These are phyloP conservation scores for Echinops telfairi DNA, from an alignment of 2,113 vertebrate species.

Conservation along the genomic window DNA sequence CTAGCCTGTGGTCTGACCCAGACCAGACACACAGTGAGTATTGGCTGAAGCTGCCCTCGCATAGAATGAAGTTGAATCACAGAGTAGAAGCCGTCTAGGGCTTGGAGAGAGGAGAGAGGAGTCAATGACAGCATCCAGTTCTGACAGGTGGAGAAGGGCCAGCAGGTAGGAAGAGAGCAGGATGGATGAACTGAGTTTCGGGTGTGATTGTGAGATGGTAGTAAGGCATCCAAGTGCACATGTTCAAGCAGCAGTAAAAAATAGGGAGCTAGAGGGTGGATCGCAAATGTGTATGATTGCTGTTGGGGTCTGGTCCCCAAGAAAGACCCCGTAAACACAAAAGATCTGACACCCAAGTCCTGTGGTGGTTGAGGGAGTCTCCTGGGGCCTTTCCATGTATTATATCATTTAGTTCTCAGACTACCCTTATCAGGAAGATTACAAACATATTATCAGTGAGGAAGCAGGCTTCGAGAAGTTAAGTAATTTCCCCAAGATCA, in stretches of 20 bases:
- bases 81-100: background rate
- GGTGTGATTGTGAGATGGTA: background rate
- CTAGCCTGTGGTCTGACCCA: background rate
- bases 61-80: background rate
- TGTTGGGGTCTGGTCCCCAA: background rate
- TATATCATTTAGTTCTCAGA: conserved; percentile 29
- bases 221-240: background rate
- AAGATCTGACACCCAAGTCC: background rate
- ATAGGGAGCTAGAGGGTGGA: background rate
- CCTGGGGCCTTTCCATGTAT: background rate
- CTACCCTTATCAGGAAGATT: background rate
- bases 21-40: background rate
- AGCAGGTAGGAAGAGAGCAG: background rate
- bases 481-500: conserved; percentile 3
- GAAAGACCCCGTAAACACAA: background rate
- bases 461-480: conserved; percentile 2
- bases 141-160: background rate
- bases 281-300: background rate
- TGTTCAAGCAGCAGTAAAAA: background rate
- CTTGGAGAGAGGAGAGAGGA: background rate
- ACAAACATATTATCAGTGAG: conserved; percentile 14
- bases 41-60: conserved; percentile 10
- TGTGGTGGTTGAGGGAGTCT: background rate
- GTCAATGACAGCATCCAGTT: background rate
- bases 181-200: background rate